phyloP scores from a whole-genome alignment of 2,113 vertebrate species.

The Brienomyrus longianalis region DNA sequence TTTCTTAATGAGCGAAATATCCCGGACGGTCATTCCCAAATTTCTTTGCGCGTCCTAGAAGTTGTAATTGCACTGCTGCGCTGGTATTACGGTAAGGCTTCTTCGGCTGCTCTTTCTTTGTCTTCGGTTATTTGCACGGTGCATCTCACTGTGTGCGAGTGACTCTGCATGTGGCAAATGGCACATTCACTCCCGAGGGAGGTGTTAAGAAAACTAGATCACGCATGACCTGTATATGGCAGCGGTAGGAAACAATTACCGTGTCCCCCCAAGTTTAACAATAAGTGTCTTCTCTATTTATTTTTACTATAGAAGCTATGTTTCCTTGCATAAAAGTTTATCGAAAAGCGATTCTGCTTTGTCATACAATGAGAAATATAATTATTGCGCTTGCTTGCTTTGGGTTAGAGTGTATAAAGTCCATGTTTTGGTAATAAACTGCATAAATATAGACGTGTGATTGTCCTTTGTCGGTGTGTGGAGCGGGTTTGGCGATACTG shows the following conservation, averaged over 20 bases:
- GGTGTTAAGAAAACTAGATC: slow-evolving; percentile 34
- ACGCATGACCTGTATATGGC: neutral
- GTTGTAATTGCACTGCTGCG: neutral
- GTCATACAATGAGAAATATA: neutral
- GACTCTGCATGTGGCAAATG: slow-evolving; percentile 12
- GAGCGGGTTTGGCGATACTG: slow-evolving; percentile 28
- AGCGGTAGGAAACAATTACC: neutral
- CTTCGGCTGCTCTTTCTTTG: neutral
- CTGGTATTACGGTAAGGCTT: slow-evolving; percentile 36
- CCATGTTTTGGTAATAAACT: neutral
- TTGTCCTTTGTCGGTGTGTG: slow-evolving; percentile 14
- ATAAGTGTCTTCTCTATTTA: neutral
- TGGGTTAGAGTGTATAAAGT: neutral
- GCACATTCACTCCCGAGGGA: slow-evolving; percentile 26
- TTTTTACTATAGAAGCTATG: neutral
- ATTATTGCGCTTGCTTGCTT: neutral
- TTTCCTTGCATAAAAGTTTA: neutral
- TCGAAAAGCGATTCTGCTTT: neutral
- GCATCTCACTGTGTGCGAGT: slow-evolving; percentile 17
- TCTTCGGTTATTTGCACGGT: neutral
- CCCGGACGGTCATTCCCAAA: slow-evolving; percentile 18
- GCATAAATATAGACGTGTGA: neutral
- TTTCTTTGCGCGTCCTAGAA: slow-evolving; percentile 18
- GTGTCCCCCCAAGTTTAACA: neutral
- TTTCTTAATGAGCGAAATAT: slow-evolving; percentile 20